Conservation (phyloP, 2,888 invertebrate genomes). For the Heliconius aoede region DNA sequence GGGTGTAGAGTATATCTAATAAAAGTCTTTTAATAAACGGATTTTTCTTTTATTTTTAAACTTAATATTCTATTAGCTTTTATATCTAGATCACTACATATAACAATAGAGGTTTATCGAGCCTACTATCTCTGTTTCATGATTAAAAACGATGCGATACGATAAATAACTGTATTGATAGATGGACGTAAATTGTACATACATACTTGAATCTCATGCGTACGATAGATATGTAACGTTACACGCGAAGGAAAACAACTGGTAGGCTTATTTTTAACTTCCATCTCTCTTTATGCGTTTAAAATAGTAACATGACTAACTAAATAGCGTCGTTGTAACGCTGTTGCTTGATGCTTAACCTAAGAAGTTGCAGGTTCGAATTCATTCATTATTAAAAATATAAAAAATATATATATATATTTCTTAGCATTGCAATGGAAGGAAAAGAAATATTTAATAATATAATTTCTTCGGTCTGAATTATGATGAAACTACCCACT, state of each 20-base stretch:
- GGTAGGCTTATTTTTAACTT: slow-evolving; percentile 15
- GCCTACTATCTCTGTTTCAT: background rate
- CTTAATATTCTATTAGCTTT: background rate
- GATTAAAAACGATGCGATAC: background rate
- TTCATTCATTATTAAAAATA: too few species aligned
- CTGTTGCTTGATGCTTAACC: background rate
- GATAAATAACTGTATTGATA: slow-evolving; percentile 9
- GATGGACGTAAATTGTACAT: background rate
- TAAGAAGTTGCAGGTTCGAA: background rate
- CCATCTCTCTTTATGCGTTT: background rate
- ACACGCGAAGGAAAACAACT: slow-evolving; percentile 20
- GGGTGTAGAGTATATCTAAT: too few species aligned
- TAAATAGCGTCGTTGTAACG: background rate
- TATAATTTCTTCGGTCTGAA: too few species aligned
- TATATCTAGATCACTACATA: background rate
- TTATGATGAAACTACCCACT: too few species aligned
- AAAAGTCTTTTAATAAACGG: too few species aligned
- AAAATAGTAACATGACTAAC: slow-evolving; percentile 21
- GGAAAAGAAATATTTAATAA: too few species aligned
- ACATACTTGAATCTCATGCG: slow-evolving; percentile 4
- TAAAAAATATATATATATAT: too few species aligned
- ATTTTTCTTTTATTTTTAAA: too few species aligned
- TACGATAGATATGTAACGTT: slow-evolving; percentile 17
- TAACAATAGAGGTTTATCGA: slow-evolving; percentile 9
- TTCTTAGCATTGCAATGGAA: too few species aligned